Evolutionary conservation across 2,797 vertebrate species (phyloP).

Genomic region (Apodemus agrarius): DNA sequence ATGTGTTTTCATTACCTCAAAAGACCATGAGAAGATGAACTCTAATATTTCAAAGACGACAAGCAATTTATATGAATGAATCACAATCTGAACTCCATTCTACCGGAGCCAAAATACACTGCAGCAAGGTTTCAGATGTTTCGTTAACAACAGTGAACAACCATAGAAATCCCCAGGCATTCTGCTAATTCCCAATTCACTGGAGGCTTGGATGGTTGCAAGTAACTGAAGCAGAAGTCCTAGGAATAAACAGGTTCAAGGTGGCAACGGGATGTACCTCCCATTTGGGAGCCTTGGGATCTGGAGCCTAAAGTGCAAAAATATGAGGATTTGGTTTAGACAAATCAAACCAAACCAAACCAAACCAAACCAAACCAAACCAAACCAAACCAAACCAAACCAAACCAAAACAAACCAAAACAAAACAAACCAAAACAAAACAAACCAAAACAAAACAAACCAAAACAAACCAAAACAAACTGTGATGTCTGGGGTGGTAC

Average conservation of each 20-base stretch:
- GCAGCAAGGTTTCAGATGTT: constrained; percentile 74
- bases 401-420: background rate
- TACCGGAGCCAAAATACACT: constrained; percentile 71
- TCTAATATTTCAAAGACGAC: constrained; percentile 88
- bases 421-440: no score
- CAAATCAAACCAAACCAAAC: background rate
- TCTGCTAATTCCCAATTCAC: constrained; percentile 71
- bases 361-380: background rate
- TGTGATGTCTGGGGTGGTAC: background rate
- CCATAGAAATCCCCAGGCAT: constrained; percentile 52
- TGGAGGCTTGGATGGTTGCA: constrained; percentile 40
- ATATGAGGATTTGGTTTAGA: constrained; percentile 34
- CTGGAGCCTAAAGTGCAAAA: constrained; percentile 46
- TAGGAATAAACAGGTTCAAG: constrained; percentile 18
- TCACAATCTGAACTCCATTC: constrained; percentile 83
- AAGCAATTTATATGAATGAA: constrained; percentile 86
- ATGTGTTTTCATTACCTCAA: constrained; percentile 84
- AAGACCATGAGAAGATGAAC: constrained; percentile 86
- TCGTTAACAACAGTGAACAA: constrained; percentile 72
- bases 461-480: background rate
- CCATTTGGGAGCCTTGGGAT: constrained; percentile 20
- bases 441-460: background rate
- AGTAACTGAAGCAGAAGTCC: background rate
- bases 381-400: background rate
- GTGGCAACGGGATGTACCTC: constrained; percentile 21